These are phyloP conservation scores for Periophthalmodon schlosseri DNA, from an alignment of 2,113 vertebrate species.

Conservation along the genomic window DNA sequence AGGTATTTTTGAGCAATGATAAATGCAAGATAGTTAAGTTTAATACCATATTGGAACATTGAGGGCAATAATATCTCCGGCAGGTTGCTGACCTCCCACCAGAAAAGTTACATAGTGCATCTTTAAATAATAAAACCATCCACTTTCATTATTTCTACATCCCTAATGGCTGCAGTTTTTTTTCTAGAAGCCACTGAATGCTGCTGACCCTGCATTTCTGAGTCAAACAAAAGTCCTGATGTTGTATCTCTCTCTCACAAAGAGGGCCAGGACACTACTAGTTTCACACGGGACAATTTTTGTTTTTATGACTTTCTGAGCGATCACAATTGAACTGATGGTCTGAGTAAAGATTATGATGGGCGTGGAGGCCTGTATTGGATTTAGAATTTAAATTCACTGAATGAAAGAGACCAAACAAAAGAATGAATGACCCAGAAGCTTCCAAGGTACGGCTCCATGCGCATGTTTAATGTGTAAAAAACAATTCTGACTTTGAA, in stretches of 20 bases:
- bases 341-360: constrained; percentile 74
- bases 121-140: background rate
- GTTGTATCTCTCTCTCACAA: constrained; percentile 43
- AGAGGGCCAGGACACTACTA: constrained; percentile 38
- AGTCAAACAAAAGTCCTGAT: constrained; percentile 64
- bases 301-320: constrained; percentile 70
- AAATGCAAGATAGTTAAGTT: too few relatives aligned
- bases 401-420: constrained; percentile 42
- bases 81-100: too few relatives aligned
- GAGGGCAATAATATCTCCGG: too few relatives aligned
- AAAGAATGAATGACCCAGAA: constrained; percentile 66
- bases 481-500: background rate
- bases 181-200: constrained; percentile 72
- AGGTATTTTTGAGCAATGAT: too few relatives aligned
- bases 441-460: constrained; percentile 64
- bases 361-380: constrained; percentile 53
- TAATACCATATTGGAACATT: too few relatives aligned
- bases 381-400: constrained; percentile 56
- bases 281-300: constrained; percentile 33
- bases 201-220: constrained; percentile 65
- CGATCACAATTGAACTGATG: constrained; percentile 70
- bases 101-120: too few relatives aligned
- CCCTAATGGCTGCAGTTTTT: background rate
- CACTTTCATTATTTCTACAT: background rate
- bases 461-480: constrained; percentile 10